Evolutionary conservation across 53 echinoderm and acorn worm species (phyloP).

Genomic region (Holothuria scabra): DNA sequence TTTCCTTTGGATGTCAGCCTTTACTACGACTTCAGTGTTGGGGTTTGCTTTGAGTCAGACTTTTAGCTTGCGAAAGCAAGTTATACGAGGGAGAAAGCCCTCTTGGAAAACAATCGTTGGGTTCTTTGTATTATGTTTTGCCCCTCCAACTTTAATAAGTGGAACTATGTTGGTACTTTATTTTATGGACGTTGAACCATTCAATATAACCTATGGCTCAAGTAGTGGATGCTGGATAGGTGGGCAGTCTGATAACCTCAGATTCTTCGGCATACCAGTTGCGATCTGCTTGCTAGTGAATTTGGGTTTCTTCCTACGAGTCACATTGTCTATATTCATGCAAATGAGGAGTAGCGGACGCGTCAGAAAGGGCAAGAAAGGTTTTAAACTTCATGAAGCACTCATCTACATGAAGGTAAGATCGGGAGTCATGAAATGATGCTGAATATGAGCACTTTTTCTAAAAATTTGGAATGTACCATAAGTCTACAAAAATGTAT

Average conservation of each 20-base stretch:
- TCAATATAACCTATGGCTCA: constrained; percentile 12
- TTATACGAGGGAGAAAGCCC: background rate
- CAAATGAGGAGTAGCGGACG: background rate
- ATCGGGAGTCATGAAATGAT: background rate
- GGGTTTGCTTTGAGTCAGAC: constrained; percentile 23
- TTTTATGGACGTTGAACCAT: background rate
- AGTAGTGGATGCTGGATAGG: constrained; percentile 36
- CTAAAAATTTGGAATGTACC: too few species aligned
- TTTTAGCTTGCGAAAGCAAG: background rate
- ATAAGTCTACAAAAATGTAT: too few species aligned
- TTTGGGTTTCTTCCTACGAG: background rate
- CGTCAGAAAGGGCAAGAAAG: background rate
- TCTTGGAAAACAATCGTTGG: background rate
- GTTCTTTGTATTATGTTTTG: background rate
- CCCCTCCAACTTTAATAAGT: background rate
- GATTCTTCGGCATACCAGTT: constrained; percentile 18
- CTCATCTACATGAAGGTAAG: constrained; percentile 25
- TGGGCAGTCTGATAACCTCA: constrained; percentile 2
- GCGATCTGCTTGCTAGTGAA: background rate
- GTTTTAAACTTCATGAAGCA: background rate
- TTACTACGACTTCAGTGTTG: constrained; percentile 1
- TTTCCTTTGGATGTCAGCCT: constrained; percentile 29
- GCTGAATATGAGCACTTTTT: too few species aligned
- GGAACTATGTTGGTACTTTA: constrained; percentile 9
- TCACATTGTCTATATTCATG: constrained; percentile 11